These are phyloP conservation scores for Thumatha senex DNA, from an alignment of 2,888 invertebrate species.

Conservation along the genomic window DNA sequence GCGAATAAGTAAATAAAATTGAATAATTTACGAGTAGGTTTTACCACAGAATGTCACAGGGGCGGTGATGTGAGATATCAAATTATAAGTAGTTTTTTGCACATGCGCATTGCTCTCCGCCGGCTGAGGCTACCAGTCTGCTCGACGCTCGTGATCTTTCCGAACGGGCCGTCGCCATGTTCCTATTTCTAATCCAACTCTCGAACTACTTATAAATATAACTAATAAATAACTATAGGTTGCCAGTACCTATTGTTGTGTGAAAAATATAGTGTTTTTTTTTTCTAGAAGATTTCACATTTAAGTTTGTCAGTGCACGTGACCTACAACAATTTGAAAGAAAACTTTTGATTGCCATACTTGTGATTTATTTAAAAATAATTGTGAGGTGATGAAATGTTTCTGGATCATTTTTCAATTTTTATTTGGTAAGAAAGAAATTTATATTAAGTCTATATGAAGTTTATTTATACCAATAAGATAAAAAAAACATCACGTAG, in stretches of 20 bases:
- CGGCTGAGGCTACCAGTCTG: slow-evolving; percentile 66
- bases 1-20: slow-evolving; percentile 73
- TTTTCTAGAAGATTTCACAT: not conserved
- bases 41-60: slow-evolving; percentile 76
- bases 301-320: slow-evolving; percentile 38
- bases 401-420: slow-evolving; percentile 46
- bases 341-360: slow-evolving; percentile 41
- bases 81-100: slow-evolving; percentile 74
- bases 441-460: not conserved
- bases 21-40: slow-evolving; percentile 77
- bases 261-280: slow-evolving; percentile 20
- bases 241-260: slow-evolving; percentile 12
- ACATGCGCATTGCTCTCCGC: slow-evolving; percentile 61
- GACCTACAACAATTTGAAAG: slow-evolving; percentile 19
- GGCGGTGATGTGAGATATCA: slow-evolving; percentile 78
- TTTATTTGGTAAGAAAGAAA: slow-evolving; percentile 40
- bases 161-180: slow-evolving; percentile 62
- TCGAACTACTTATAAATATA: slow-evolving; percentile 52
- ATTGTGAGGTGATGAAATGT: slow-evolving; percentile 48
- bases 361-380: slow-evolving; percentile 33
- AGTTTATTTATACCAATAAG: too few relatives aligned
- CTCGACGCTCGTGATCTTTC: slow-evolving; percentile 58
- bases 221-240: slow-evolving; percentile 20
- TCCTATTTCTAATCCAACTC: slow-evolving; percentile 52
- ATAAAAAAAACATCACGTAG: too few relatives aligned